Base-by-base conservation (phyloP, 2,888 invertebrate genomes). In the Phyllotreta striolata region DNA sequence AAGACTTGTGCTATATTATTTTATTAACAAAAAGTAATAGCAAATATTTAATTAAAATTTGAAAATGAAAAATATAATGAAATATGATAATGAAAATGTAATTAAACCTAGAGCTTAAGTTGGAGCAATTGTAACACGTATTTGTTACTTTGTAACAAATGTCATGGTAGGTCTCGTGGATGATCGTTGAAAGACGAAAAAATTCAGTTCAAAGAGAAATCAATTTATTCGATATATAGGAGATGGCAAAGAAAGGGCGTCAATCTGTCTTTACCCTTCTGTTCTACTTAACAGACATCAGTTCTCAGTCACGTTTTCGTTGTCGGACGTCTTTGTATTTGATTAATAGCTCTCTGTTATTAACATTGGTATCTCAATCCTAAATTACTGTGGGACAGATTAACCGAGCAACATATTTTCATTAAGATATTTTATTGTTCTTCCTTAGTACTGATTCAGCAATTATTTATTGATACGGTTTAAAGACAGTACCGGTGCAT, bases 331-430 rank as follows among this genome's bases (percentile, higher is more conserved):
- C 80, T 78, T 76, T 76, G 70, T 66, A 71, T 71, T 77, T 80
- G 79, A 80, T 80, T 80, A 79, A 80, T 80, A 77, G 78, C 75
- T 71, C 75, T 71, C 74, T 73, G 76, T 77, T 79, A 76, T 75
- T 75, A 75, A 74, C 74, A 73, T 75, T 73, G 75, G 70, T 64
- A 70, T 63, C 63, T 62, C 64, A 60, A 60, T 68, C 64, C 64
- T 62, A 63, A 68, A 62, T 74, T 68, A 75, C 77, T 78, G 74
- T 72, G 70, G 70, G 74, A 72, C 68, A 62, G 74, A 76, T 74
- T 75, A 72, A 67, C 61, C 62, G 63, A 70, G 62, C 66, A 66
- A 70, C 70, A 70, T 72, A 73, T 70, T 68, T 72, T 66, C 68
- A 70, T 71, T 66, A 66, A 66, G 55, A 54, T 44, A 62, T 63